Base-by-base conservation (phyloP, 2,113 vertebrate genomes). In the Nestor notabilis region DNA sequence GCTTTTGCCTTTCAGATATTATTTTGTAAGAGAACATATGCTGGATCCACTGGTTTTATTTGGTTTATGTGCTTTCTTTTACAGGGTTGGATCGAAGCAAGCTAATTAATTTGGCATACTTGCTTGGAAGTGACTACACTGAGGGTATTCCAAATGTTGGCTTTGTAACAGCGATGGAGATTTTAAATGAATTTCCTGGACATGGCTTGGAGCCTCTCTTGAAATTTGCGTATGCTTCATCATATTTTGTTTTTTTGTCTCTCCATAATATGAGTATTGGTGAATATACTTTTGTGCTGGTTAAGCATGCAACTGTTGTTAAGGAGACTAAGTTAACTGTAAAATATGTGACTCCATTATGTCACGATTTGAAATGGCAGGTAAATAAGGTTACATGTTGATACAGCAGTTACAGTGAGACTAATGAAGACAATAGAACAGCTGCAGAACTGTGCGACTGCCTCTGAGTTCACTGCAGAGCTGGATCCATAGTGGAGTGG, bases 111-210 rank as follows among this genome's bases (percentile, higher is more conserved):
- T 98, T 99, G 97, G 99, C 99, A 3, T 99, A 99, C 96, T 98
- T 99, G 65, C 98, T 99, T 69, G 99, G 99, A 81, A 99, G 99
- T 72, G 99, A 99, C 97, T 99, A 99, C 96, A 99, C 99, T 0
- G 99, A 99, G 76, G 99, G 99, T 3, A 96, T 99, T 65, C 98
- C 99, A 10, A 99, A 99, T 10, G 99, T 99, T 14, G 99, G 99
- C 39, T 99, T 97, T 70, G 99, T 99, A 75, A 99, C 99, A 8
- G 99, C 99, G 1, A 99, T 99, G 99, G 99, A 99, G 96, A 99
- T 99, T 93, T 98, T 99, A 79, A 99, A 99, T 78, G 99, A 99
- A 97, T 99, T 99, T 95, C 98, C 99, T 31, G 99, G 99, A 21
- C 97, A 89, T 16, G 99, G 99, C n/a, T 70, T 99, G 80, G 99